phyloP scores from a whole-genome alignment of 2,797 vertebrate species.

The Apogon hyalosoma region DNA sequence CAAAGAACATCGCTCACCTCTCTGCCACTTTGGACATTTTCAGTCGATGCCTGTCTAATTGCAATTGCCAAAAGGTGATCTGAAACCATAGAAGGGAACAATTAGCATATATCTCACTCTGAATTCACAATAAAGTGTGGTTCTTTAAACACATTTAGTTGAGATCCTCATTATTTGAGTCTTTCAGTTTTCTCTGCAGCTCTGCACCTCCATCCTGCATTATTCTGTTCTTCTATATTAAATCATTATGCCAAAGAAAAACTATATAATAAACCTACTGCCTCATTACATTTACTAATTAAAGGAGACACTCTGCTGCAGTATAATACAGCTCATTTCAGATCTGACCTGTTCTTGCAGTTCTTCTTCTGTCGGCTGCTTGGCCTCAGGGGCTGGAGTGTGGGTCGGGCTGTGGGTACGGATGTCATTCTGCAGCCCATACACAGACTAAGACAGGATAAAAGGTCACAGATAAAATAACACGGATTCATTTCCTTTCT shows the following conservation, averaged over 20 bases:
- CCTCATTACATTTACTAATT: background rate
- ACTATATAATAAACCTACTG: background rate
- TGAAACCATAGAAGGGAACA: slow-evolving; percentile 81
- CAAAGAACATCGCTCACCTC: slow-evolving; percentile 86
- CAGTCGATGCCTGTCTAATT: slow-evolving; percentile 97
- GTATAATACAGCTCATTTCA: slow-evolving; percentile 3
- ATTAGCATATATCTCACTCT: slow-evolving; percentile 50
- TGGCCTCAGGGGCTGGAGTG: slow-evolving; percentile 91
- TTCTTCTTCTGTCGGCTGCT: slow-evolving; percentile 94
- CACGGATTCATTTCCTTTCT: too few relatives aligned
- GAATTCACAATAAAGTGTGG: background rate
- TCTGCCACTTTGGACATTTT: slow-evolving; percentile 99
- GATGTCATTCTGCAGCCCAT: slow-evolving; percentile 96
- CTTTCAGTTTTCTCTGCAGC: background rate
- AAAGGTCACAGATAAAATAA: slow-evolving; percentile 1
- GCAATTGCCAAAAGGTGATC: slow-evolving; percentile 98
- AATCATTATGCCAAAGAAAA: too few relatives aligned
- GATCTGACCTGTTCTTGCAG: slow-evolving; percentile 91
- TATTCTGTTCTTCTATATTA: too few relatives aligned
- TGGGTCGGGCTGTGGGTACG: slow-evolving; percentile 95
- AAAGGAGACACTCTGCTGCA: background rate
- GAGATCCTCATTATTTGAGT: background rate
- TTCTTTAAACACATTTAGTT: background rate
- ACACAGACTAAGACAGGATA: slow-evolving; percentile 88
- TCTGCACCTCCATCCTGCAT: background rate